These are phyloP conservation scores for Tarsius wallacei DNA, from an alignment of 2,797 vertebrate species.

Conservation along the genomic window DNA sequence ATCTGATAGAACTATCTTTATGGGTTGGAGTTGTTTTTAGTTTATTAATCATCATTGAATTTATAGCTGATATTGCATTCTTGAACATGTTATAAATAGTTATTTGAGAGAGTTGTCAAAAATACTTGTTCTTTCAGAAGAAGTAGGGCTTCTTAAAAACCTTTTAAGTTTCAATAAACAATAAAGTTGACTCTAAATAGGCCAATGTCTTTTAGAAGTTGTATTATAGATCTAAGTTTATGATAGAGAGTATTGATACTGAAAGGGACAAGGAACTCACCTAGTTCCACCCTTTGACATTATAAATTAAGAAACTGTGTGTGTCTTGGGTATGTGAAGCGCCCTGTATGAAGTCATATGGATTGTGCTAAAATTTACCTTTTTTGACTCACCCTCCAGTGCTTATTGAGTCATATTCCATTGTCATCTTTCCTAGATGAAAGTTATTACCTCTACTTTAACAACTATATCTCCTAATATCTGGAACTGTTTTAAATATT, in stretches of 20 bases:
- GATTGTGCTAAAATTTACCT: not conserved
- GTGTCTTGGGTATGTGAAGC: not conserved
- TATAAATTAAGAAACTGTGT: not conserved
- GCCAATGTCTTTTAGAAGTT: not conserved
- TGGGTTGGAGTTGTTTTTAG: not conserved
- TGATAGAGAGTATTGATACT: not conserved
- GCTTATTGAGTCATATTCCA: not conserved
- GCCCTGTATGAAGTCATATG: not conserved
- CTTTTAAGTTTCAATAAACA: not conserved
- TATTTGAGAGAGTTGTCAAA: constrained; percentile 43
- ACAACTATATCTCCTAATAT: not conserved
- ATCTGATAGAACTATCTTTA: constrained; percentile 25
- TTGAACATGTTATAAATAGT: not conserved
- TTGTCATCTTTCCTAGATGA: not conserved
- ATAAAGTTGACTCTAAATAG: not conserved
- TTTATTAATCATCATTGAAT: constrained; percentile 4
- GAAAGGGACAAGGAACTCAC: not conserved
- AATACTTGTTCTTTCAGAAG: not conserved
- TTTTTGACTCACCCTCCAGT: not conserved
- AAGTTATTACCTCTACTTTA: not conserved
- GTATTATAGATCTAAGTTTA: not conserved
- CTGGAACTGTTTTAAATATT: not conserved
- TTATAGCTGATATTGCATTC: constrained; percentile 11
- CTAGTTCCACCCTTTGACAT: not conserved
- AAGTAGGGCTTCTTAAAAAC: not conserved